Conservation (phyloP, 2,797 vertebrate genomes). For the Gymnocypris eckloni region DNA sequence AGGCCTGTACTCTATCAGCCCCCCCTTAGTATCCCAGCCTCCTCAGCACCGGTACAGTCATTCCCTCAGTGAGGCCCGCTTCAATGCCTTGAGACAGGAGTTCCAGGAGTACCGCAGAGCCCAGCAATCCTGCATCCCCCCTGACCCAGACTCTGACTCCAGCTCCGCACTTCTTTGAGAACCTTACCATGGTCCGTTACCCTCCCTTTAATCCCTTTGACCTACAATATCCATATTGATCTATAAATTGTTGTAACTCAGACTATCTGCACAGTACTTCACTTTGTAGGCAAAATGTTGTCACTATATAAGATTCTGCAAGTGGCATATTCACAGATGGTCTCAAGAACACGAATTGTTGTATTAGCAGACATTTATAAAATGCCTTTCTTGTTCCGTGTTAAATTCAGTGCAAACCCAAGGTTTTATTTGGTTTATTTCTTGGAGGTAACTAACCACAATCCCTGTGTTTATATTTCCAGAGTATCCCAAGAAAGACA, state of each 20-base stretch:
- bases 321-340: background rate
- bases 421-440: background rate
- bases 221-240: background rate
- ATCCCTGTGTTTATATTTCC: slow-evolving; percentile 58
- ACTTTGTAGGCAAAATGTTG: background rate
- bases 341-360: background rate
- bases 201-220: slow-evolving; percentile 39
- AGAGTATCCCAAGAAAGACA: slow-evolving; percentile 66
- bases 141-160: slow-evolving; percentile 71
- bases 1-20: slow-evolving; percentile 75
- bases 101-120: slow-evolving; percentile 78
- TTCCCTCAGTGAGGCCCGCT: slow-evolving; percentile 81
- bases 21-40: slow-evolving; percentile 69
- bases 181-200: slow-evolving; percentile 70
- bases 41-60: slow-evolving; percentile 66
- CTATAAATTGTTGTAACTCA: background rate
- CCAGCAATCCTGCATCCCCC: slow-evolving; percentile 70
- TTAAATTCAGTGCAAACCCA: background rate
- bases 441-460: slow-evolving; percentile 34
- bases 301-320: background rate
- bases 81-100: slow-evolving; percentile 82
- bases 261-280: background rate
- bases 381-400: background rate
- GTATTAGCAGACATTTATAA: background rate
- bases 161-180: slow-evolving; percentile 80